A percentile compares a stretch with the other conserved stretches of the same genome.
These are phyloP conservation scores for Frankliniella fusca DNA, from an alignment of 2,888 invertebrate species.

Conservation along the genomic window DNA sequence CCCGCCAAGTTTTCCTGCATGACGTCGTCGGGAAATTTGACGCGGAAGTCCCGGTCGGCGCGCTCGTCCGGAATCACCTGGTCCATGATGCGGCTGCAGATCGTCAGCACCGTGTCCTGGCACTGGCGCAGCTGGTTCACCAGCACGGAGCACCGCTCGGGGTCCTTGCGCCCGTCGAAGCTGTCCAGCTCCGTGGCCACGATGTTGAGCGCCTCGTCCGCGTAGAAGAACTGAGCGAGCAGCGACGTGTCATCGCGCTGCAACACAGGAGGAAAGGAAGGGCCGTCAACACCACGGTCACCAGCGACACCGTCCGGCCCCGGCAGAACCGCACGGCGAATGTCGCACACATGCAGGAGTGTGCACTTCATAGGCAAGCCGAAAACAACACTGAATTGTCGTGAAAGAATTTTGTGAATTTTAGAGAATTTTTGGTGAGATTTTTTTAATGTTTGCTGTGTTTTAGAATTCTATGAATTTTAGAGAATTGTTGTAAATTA, in stretches of 20 bases:
- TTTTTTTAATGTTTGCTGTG: too few relatives aligned
- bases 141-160: conserved; percentile 89
- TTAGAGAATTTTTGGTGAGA: too few relatives aligned
- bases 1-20: conserved; percentile 96
- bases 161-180: conserved; percentile 98
- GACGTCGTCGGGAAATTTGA: conserved; percentile 98
- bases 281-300: too few relatives aligned
- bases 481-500: too few relatives aligned
- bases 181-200: conserved; percentile 96
- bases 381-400: not conserved
- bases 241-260: conserved; percentile 90
- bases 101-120: conserved; percentile 77
- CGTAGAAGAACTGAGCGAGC: conserved; percentile 95
- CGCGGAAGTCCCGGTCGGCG: conserved; percentile 89
- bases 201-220: conserved; percentile 91
- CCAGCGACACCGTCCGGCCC: too few relatives aligned
- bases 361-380: not conserved
- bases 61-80: conserved; percentile 79
- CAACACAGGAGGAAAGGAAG: conserved; percentile 46
- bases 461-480: too few relatives aligned
- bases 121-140: conserved; percentile 93
- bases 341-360: not conserved
- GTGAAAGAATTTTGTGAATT: too few relatives aligned
- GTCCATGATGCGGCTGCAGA: conserved; percentile 94
- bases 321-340: too few relatives aligned